Evolutionary conservation across 2,113 vertebrate genomes (phyloP).

Genomic region (Oncorhynchus kisutch): DNA sequence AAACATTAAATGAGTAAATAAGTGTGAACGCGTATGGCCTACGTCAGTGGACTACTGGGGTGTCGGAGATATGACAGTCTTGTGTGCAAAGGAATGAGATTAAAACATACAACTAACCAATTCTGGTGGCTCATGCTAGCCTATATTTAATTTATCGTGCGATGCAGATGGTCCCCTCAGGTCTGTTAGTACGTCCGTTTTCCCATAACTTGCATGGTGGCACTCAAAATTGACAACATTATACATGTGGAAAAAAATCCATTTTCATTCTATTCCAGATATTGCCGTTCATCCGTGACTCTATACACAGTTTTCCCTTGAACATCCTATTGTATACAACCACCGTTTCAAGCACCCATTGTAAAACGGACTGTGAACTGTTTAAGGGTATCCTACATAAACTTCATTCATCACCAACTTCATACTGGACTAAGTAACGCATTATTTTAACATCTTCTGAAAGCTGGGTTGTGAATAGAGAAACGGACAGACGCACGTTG

Average conservation of each 20-base stretch:
- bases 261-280: not conserved
- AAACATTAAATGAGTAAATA: too few relatives aligned
- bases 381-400: not conserved
- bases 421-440: constrained; percentile 1
- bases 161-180: not conserved
- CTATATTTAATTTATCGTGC: not conserved
- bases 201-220: not conserved
- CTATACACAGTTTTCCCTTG: not conserved
- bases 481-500: not conserved
- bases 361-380: not conserved
- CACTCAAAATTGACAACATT: not conserved
- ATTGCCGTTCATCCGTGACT: not conserved
- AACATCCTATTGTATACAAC: too few relatives aligned
- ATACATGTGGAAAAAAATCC: not conserved
- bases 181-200: not conserved
- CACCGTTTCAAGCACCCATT: too few relatives aligned
- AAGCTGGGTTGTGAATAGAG: not conserved
- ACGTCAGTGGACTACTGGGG: too few relatives aligned
- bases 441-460: not conserved
- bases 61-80: too few relatives aligned
- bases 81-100: not conserved
- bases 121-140: not conserved
- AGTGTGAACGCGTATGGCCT: too few relatives aligned
- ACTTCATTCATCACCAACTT: constrained; percentile 28
- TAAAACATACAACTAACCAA: not conserved